Conservation (phyloP, 1,140 invertebrate genomes). For the Lethrus apterus region DNA sequence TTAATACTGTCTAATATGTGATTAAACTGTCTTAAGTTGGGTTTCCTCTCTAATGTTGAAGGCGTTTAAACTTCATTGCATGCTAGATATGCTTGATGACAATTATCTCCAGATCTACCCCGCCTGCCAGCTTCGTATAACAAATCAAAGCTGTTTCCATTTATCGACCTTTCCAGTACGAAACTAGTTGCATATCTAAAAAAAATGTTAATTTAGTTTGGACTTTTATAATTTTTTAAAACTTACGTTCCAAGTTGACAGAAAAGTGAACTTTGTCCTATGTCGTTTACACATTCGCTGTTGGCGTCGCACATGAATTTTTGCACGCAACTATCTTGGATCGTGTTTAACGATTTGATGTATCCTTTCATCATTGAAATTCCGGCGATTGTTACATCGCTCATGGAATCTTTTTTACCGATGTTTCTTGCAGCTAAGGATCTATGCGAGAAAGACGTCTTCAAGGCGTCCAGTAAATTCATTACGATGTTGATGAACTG, state of each 20-base stretch:
- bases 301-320: conserved; percentile 84
- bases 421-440: conserved; percentile 72
- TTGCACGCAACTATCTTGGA: conserved; percentile 70
- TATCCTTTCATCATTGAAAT: conserved; percentile 85
- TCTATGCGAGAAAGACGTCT: conserved; percentile 84
- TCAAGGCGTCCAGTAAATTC: conserved; percentile 80
- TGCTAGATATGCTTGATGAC: conserved; percentile 69
- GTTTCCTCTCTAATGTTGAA: not conserved
- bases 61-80: conserved; percentile 74
- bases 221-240: not conserved
- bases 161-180: conserved; percentile 63
- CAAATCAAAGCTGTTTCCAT: conserved; percentile 64
- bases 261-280: conserved; percentile 77
- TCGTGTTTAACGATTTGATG: conserved; percentile 71
- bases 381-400: conserved; percentile 76
- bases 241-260: conserved; percentile 91
- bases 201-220: conserved; percentile 17
- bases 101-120: conserved; percentile 76
- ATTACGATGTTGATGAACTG: conserved; percentile 89
- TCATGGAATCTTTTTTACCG: conserved; percentile 75
- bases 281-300: conserved; percentile 74
- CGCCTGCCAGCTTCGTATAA: conserved; percentile 76
- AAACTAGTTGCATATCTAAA: conserved; percentile 78
- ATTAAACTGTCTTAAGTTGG: not conserved
- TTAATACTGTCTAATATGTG: not conserved